phyloP scores from a whole-genome alignment of 2,797 vertebrate genomes.

The Jordanella pulchra region DNA sequence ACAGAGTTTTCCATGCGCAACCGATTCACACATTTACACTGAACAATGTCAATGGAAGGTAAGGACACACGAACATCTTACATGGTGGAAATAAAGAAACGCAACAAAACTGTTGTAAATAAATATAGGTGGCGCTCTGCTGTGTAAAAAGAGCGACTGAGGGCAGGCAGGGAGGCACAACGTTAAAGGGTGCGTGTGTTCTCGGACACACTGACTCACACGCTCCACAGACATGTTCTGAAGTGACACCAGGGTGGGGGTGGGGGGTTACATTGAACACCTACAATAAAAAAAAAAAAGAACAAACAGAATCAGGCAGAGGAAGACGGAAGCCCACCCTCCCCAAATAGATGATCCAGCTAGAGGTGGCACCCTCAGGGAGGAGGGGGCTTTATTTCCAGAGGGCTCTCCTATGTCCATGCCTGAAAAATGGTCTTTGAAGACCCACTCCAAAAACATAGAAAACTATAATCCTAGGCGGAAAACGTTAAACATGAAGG shows the following conservation, averaged over 20 bases:
- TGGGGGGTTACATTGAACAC: slow-evolving; percentile 71
- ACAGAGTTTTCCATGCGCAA: slow-evolving; percentile 46
- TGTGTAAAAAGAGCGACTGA: slow-evolving; percentile 69
- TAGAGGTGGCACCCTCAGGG: slow-evolving; percentile 44
- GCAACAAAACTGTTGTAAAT: slow-evolving; percentile 68
- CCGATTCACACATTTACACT: slow-evolving; percentile 63
- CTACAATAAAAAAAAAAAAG: slow-evolving; percentile 52
- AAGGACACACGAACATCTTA: slow-evolving; percentile 67
- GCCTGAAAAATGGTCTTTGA: slow-evolving; percentile 96
- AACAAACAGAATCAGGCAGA: slow-evolving; percentile 77
- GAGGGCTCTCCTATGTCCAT: slow-evolving; percentile 83
- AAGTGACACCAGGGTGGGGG: slow-evolving; percentile 66
- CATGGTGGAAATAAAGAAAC: slow-evolving; percentile 48
- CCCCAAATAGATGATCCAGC: slow-evolving; percentile 56
- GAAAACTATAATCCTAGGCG: slow-evolving; percentile 24
- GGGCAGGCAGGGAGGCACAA: slow-evolving; percentile 78
- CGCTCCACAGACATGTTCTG: slow-evolving; percentile 68
- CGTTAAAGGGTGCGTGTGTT: slow-evolving; percentile 77
- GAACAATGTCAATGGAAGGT: slow-evolving; percentile 61
- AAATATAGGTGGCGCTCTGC: slow-evolving; percentile 63
- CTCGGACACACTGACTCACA: slow-evolving; percentile 64
- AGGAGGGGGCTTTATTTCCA: slow-evolving; percentile 48
- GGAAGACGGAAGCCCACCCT: slow-evolving; percentile 82
- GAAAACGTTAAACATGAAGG: slow-evolving; percentile 67
- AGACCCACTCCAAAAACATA: slow-evolving; percentile 87